phyloP scores from a whole-genome alignment of 2,113 vertebrate genomes.

The Nestor notabilis region DNA sequence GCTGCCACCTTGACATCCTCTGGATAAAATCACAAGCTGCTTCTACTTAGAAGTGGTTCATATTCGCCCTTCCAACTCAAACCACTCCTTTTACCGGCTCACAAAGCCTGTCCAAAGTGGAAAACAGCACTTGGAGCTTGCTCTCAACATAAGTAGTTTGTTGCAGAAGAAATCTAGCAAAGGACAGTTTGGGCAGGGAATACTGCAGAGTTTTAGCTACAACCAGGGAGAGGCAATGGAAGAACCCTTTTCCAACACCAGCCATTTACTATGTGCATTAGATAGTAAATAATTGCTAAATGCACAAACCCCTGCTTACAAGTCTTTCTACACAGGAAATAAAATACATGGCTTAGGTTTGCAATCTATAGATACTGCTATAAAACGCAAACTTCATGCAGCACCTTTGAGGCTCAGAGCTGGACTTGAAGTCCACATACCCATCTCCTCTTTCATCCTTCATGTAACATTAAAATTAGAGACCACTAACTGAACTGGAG shows the following conservation, averaged over 20 bases:
- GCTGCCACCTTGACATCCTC: background rate
- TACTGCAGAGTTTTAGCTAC: background rate
- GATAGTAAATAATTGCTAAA: background rate
- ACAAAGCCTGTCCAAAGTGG: background rate
- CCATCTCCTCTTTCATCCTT: background rate
- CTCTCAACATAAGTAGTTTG: background rate
- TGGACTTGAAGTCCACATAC: background rate
- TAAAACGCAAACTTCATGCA: background rate
- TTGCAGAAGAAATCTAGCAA: background rate
- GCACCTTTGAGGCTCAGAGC: background rate
- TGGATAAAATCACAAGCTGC: background rate
- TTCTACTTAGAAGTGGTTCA: background rate
- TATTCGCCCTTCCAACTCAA: background rate
- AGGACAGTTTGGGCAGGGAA: too few species aligned
- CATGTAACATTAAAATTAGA: rapidly evolving
- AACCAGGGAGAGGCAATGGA: background rate
- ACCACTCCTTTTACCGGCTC: background rate
- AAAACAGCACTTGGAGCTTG: background rate
- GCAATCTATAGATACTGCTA: too few species aligned
- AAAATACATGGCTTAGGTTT: background rate
- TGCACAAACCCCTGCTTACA: background rate
- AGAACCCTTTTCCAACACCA: background rate
- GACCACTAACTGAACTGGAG: background rate
- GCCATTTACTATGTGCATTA: background rate
- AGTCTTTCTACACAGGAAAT: background rate